Evolutionary conservation across 2,888 invertebrate genomes (phyloP), one percentile per base, ranked within the genome.

Genomic region (Drosophila borborema): DNA sequence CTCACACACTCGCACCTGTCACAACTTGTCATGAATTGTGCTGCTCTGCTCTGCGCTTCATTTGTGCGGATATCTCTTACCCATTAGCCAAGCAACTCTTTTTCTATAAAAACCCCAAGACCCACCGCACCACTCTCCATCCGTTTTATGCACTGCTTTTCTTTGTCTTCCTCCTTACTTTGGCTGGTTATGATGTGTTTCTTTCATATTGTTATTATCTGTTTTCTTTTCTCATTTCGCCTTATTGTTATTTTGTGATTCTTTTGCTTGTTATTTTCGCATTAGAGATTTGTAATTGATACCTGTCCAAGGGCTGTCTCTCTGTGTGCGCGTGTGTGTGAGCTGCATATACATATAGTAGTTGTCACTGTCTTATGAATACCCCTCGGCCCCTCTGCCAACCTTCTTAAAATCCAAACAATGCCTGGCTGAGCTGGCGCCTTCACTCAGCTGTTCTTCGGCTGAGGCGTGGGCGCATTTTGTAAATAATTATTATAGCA

Each of bases 271-370:
- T 88, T 88, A 88, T 86, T 81, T 88, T 86, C 81, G 89, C 89
- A 83, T 86, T 88, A 88, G 81, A 88, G 72, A 62, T 80, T 77
- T 74, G 89, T 86, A 88, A 86, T 88, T 86, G 86, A 86, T 86
- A 88, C 81, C 89, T 86, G 66, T 49, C 67, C 46, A 54, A 64
- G 46, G 53, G 1, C 45, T 53, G 49, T 7, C 40, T 2, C 43
- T 59, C n/a, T 31, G 36, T 45, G 41, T 18, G 45, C 45, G 48
- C 54, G 20, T 36, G 48, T 45, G 40, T 41, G 55, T 55, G 41
- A 18, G 41, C 48, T 55, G 36, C 46, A 12, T 49, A 23, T 16
- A 28, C 36, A 45, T n/a, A 31, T 46, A 6, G n/a, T 46, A 6
- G n/a, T 38, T 41, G 16, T 45, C 41, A 43, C 28, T 40, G 31